A percentile compares a stretch with the other conserved stretches of the same genome.
phyloP scores from a whole-genome alignment of 2,888 invertebrate genomes.

The Polymixis flavicincta region DNA sequence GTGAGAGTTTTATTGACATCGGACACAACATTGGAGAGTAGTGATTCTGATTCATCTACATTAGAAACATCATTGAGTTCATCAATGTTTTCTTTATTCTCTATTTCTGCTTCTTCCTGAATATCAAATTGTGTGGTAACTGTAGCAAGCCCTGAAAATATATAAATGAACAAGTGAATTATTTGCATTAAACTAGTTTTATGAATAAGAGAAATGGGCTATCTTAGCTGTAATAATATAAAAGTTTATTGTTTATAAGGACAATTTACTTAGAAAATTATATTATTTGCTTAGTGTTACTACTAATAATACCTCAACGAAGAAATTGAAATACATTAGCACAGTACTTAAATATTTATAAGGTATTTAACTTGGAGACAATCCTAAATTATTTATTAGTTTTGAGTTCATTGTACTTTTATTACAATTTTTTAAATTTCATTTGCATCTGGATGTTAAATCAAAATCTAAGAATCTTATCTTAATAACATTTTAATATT shows the following conservation, averaged over 20 bases:
- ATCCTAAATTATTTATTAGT: slow-evolving; percentile 17
- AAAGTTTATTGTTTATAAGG: not conserved
- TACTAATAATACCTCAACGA: not conserved
- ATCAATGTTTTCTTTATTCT: slow-evolving; percentile 73
- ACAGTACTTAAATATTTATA: slow-evolving; percentile 26
- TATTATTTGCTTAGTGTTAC: not conserved
- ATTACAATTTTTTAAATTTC: not conserved
- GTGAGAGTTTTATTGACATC: slow-evolving; percentile 88
- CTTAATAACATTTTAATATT: not conserved
- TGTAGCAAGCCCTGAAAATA: slow-evolving; percentile 71
- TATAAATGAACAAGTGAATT: not conserved
- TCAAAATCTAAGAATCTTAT: not conserved
- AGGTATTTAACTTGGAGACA: slow-evolving; percentile 18
- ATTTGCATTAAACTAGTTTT: not conserved
- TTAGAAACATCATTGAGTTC: slow-evolving; percentile 80
- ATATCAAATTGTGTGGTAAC: slow-evolving; percentile 80
- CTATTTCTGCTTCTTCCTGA: slow-evolving; percentile 76
- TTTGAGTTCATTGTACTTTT: slow-evolving; percentile 40
- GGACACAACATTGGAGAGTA: slow-evolving; percentile 85
- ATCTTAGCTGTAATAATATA: not conserved
- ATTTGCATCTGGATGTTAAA: not conserved
- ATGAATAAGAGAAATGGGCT: not conserved
- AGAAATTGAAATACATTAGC: slow-evolving; percentile 11
- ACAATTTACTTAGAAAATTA: not conserved
- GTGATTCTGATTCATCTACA: slow-evolving; percentile 86